Evolutionary conservation across 2,888 invertebrate genomes (phyloP), one percentile per base, ranked within the genome.

Genomic region (Caenorhabditis sp.): DNA sequence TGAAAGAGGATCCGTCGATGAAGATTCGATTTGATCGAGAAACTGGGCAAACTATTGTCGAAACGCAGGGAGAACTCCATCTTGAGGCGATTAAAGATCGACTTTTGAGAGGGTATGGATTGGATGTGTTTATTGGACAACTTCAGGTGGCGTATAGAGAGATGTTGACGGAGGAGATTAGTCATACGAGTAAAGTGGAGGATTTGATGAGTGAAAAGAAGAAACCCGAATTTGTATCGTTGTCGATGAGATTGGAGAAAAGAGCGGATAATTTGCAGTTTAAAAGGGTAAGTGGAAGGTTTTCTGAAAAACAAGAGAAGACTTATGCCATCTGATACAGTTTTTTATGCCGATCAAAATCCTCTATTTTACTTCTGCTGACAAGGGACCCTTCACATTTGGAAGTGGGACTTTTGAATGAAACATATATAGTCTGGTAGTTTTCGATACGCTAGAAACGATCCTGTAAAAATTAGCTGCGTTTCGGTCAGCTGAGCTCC

Each of bases 51-150:
- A 85, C 82, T 26, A 77, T 87, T 54, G 61, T 88, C 79, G 67
- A 86, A 91, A 67, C 74, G 0, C 74, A 74, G 23, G 99, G 99
- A 0, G 97, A 99, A 89, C 91, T 99, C 1, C 99, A 99, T 88
- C 90, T 99, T 72, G 97, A 99, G 65, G 88, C 88, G 12, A 77
- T 88, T 61, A 86, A 86, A 87, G 94, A 96, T 80, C 91, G 97
- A 23, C 92, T 99, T 60, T 53, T 67, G 31, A 62, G 81, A 12
- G 84, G 97, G 84, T 97, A 94, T 89, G 93, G 93, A 87, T 92
- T 99, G 64, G 93, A 96, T 17, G 95, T 92, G 0, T 94, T 95
- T 76, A 89, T 97, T 25, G 97, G 97, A 0, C 92, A 93, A 0
- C 89, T 97, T 25, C 95, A 94, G 83, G 77, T 85, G 14, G 81